Evolutionary conservation across 2,113 vertebrate genomes (phyloP).

Genomic region (Desmodus rotundus): DNA sequence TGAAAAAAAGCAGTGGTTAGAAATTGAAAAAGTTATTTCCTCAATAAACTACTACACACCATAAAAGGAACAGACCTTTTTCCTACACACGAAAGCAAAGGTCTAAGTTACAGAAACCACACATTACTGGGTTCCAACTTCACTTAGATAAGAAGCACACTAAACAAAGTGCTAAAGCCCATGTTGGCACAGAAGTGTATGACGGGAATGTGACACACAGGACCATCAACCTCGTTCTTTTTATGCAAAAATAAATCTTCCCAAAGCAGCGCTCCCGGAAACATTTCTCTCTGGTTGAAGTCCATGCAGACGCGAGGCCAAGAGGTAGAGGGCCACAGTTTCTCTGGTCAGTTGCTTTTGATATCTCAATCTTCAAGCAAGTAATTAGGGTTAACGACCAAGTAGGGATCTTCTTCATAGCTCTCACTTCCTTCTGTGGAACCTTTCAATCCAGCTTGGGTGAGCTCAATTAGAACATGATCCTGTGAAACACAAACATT

Average conservation of each 20-base stretch:
- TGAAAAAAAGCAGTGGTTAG: conserved; percentile 4
- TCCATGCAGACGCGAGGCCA: not conserved
- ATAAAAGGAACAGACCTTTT: not conserved
- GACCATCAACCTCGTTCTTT: not conserved
- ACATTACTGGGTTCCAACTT: not conserved
- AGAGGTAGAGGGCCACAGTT: not conserved
- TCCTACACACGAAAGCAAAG: not conserved
- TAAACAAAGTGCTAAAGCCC: not conserved
- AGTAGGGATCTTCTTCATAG: conserved; percentile 86
- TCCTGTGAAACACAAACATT: conserved; percentile 83
- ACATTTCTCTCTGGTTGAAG: not conserved
- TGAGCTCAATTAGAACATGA: conserved; percentile 96
- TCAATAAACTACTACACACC: not conserved
- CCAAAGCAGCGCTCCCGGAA: not conserved
- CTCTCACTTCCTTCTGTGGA: conserved; percentile 78
- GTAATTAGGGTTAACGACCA: conserved; percentile 99
- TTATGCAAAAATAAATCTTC: not conserved
- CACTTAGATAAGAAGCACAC: not conserved
- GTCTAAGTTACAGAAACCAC: not conserved
- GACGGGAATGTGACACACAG: not conserved
- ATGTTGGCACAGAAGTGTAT: not conserved
- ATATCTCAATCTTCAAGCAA: conserved; percentile 88
- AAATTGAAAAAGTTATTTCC: not conserved
- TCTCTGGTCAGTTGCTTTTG: not conserved
- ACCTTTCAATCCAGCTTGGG: conserved; percentile 88